A percentile compares a stretch with the other conserved stretches of the same genome.
These are phyloP conservation scores for Xestia xanthographa DNA, from an alignment of 2,888 invertebrate species.

Conservation along the genomic window DNA sequence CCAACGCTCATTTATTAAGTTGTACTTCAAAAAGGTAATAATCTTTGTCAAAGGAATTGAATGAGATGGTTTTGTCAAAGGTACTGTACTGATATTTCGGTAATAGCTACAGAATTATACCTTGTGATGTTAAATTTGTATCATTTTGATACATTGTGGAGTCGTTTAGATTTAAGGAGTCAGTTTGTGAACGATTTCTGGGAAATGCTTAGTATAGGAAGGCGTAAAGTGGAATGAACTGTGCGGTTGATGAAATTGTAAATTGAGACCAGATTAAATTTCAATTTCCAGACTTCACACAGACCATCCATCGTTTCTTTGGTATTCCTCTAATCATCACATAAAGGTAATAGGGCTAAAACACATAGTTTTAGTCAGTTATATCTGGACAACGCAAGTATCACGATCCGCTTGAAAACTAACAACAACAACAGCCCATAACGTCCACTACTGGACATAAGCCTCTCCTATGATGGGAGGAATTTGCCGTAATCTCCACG, in stretches of 20 bases:
- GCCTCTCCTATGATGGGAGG: too few relatives aligned
- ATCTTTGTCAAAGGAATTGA: constrained; percentile 55
- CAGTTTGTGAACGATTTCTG: background rate
- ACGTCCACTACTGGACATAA: too few relatives aligned
- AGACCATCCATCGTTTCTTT: too few relatives aligned
- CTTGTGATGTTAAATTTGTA: constrained; percentile 20
- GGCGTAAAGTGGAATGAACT: constrained; percentile 11
- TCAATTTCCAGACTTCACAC: too few relatives aligned
- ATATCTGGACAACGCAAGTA: too few relatives aligned
- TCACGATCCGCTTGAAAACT: too few relatives aligned
- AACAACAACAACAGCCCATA: too few relatives aligned
- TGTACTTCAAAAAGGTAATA: constrained; percentile 59
- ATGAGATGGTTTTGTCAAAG: constrained; percentile 51
- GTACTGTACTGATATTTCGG: constrained; percentile 33
- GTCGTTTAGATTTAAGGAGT: constrained; percentile 18
- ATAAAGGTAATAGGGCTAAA: background rate
- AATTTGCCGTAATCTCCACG: too few relatives aligned
- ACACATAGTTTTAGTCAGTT: too few relatives aligned
- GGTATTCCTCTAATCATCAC: too few relatives aligned
- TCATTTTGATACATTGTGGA: constrained; percentile 12
- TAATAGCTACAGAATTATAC: constrained; percentile 28
- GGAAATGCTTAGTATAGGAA: constrained; percentile 1
- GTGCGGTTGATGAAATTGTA: background rate
- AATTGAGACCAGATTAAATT: background rate
- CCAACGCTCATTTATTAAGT: constrained; percentile 51